A percentile compares a stretch with the other conserved stretches of the same genome.
These are phyloP conservation scores for Aspidapion aeneum DNA, from an alignment of 2,888 invertebrate species.

Conservation along the genomic window DNA sequence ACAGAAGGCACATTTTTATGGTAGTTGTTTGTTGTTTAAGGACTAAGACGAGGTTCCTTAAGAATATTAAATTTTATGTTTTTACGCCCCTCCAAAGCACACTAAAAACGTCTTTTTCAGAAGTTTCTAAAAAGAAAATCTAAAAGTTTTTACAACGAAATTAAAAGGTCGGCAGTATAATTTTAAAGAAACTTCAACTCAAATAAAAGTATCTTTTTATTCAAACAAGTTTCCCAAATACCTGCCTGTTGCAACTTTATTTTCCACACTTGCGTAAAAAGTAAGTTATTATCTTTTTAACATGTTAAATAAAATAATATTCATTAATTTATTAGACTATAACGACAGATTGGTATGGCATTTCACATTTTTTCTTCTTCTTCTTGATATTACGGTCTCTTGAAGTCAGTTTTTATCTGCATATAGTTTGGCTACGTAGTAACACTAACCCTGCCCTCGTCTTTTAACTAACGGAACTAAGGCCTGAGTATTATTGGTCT, in stretches of 20 bases:
- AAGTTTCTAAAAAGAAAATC: background rate
- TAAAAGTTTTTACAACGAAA: background rate
- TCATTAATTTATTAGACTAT: too few relatives aligned
- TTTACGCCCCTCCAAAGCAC: background rate
- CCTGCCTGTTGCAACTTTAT: background rate
- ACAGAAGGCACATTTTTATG: slow-evolving; percentile 1
- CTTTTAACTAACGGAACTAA: too few relatives aligned
- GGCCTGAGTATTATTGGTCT: too few relatives aligned
- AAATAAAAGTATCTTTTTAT: background rate
- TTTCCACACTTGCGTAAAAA: too few relatives aligned
- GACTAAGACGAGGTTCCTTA: background rate
- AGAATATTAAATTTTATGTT: slow-evolving; percentile 6
- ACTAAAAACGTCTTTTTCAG: background rate
- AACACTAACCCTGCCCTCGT: too few relatives aligned
- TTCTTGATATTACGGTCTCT: too few relatives aligned
- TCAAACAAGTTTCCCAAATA: background rate
- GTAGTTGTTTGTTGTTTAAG: slow-evolving; percentile 8
- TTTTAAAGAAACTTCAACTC: background rate
- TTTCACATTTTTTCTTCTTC: too few relatives aligned
- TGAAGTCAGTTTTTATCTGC: too few relatives aligned
- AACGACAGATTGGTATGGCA: too few relatives aligned
- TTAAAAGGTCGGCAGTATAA: background rate
- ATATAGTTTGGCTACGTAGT: too few relatives aligned
- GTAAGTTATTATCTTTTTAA: too few relatives aligned
- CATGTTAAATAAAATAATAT: too few relatives aligned